A percentile compares a stretch with the other conserved stretches of the same genome.
Evolutionary conservation across 2,113 vertebrate species (phyloP).

Genomic region (Irena cyanogastra): DNA sequence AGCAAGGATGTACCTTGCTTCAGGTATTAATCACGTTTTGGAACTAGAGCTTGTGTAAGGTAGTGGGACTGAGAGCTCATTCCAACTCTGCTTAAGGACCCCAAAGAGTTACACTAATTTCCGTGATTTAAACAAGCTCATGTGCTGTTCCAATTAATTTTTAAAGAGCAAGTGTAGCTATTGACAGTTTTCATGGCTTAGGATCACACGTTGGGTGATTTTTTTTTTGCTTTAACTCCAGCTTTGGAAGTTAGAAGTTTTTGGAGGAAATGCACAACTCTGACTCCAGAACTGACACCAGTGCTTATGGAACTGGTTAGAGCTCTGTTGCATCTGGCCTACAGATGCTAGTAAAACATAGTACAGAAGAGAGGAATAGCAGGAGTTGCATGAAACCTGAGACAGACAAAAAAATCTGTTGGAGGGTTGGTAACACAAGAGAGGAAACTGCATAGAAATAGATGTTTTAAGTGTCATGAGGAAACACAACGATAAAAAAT

Average conservation of each 20-base stretch:
- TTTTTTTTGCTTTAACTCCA: background rate
- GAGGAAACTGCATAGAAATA: background rate
- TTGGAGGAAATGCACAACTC: background rate
- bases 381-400: background rate
- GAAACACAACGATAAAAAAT: background rate
- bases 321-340: background rate
- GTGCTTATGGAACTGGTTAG: background rate
- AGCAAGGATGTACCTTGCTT: background rate
- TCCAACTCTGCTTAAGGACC: background rate
- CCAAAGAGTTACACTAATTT: background rate
- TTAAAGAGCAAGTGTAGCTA: background rate
- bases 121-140: background rate
- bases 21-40: background rate
- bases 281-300: background rate
- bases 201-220: background rate
- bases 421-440: background rate
- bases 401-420: background rate
- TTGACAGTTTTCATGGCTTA: background rate
- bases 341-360: background rate
- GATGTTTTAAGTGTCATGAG: background rate
- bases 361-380: background rate
- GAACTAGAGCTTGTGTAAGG: background rate
- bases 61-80: background rate
- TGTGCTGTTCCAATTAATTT: background rate
- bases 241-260: background rate